Evolutionary conservation across 2,113 vertebrate species (phyloP), one percentile per base, ranked within the genome.

Genomic region (Phaetusa simplex): DNA sequence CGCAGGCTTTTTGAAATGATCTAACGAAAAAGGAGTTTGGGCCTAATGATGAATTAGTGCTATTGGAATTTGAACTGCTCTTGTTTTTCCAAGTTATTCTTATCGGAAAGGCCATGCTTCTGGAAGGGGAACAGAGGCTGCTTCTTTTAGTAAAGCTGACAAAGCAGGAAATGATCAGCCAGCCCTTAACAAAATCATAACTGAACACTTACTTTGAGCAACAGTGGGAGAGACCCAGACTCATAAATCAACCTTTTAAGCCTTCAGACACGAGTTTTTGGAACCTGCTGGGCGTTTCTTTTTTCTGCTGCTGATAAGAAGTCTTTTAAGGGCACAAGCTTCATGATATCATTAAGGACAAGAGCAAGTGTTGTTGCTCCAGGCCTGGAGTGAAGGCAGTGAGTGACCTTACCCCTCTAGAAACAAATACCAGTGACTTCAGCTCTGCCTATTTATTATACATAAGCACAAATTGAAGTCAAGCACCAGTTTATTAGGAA

Each of bases 1-100:
- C 40, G 5, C 11, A 53, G 59, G 65, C 58, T 59, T 56, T 82
- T 84, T 11, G 3, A 58, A 61, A 50, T 65, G 34, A 69, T 49
- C 17, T 89, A 52, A 64, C 2, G 8, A 42, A 83, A 88, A 88
- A 95, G 66, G 66, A 74, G 62, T 89, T 76, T 86, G 73, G 38
- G 64, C 56, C 43, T 36, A 22, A 56, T 74, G 94, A 97, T 96
- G 94, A 96, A 97, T 97, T 93, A 93, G 69, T 87, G 82, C 93
- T 82, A 14, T 59, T 97, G 96, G 97, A 97, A 97, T 97, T 97
- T 96, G 95, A 95, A 83, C 43, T 34, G 90, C 71, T 97, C 67
- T 82, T 95, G 65, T 93, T 97, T 94, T 96, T 97, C 86, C 93
- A 85, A 95, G 82, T 95, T 90, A 71, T 50, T 96, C 96, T 98